Percentiles rank a stretch among this genome's conserved stretches.
Evolutionary conservation across 1,140 invertebrate genomes (phyloP).

Genomic region (Probaryconus sp.): DNA sequence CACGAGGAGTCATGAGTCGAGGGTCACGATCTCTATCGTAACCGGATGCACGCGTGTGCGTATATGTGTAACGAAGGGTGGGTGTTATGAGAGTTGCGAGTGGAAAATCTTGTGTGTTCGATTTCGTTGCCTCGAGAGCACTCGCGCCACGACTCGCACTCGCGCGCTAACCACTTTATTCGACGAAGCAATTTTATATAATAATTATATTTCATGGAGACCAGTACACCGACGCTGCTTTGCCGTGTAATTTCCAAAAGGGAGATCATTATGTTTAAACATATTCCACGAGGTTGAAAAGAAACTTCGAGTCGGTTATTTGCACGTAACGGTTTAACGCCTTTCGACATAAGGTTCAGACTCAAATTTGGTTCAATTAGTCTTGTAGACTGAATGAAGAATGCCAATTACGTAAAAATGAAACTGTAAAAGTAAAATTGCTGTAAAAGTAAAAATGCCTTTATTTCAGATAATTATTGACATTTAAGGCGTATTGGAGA

Average conservation of each 20-base stretch:
- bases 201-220: slow-evolving; percentile 17
- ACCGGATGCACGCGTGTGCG: slow-evolving; percentile 32
- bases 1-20: slow-evolving; percentile 40
- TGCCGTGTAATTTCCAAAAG: background rate
- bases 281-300: background rate
- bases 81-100: slow-evolving; percentile 49
- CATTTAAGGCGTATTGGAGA: too few species aligned
- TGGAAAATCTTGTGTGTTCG: slow-evolving; percentile 62
- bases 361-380: too few species aligned
- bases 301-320: too few species aligned
- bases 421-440: too few species aligned
- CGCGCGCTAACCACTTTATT: slow-evolving; percentile 42
- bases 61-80: slow-evolving; percentile 24
- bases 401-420: too few species aligned
- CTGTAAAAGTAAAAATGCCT: too few species aligned
- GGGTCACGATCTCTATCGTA: slow-evolving; percentile 60
- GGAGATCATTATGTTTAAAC: too few species aligned
- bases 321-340: too few species aligned
- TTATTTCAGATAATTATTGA: too few species aligned
- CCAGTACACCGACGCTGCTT: too few species aligned
- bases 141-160: slow-evolving; percentile 23
- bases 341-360: too few species aligned
- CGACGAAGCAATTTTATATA: slow-evolving; percentile 29
- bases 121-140: slow-evolving; percentile 50
- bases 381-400: too few species aligned